Evolutionary conservation across 2,888 invertebrate species (phyloP).

Genomic region (Leptinotarsa haldemani): DNA sequence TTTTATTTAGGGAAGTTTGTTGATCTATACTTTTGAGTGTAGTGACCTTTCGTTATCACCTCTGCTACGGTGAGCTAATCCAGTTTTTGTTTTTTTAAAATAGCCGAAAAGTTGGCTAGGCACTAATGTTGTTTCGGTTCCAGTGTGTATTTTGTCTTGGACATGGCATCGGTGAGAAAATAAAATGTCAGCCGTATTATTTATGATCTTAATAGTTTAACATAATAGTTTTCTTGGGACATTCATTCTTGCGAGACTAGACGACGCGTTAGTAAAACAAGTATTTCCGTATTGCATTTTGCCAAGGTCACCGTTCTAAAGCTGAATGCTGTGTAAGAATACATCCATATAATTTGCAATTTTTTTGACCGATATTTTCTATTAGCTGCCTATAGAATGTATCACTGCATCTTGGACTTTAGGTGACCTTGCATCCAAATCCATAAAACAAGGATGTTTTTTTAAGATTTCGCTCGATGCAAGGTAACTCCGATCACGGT

Average conservation of each 20-base stretch:
- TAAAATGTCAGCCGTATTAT: constrained; percentile 13
- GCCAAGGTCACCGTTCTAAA: constrained; percentile 62
- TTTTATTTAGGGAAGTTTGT: constrained; percentile 44
- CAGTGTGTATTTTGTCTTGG: constrained; percentile 6
- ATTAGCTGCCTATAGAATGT: constrained; percentile 24
- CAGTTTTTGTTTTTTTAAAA: constrained; percentile 37
- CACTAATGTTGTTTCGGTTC: background rate
- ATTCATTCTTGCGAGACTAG: constrained; percentile 26
- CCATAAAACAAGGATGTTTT: constrained; percentile 45
- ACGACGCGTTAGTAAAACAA: constrained; percentile 33
- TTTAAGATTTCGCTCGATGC: constrained; percentile 40
- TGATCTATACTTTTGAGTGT: constrained; percentile 42
- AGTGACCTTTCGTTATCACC: constrained; percentile 38
- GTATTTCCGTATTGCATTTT: constrained; percentile 61
- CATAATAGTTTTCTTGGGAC: constrained; percentile 23
- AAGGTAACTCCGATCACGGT: constrained; percentile 53
- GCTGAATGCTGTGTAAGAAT: constrained; percentile 56
- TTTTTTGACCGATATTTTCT: constrained; percentile 35
- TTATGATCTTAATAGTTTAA: constrained; percentile 14
- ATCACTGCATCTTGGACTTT: constrained; percentile 36
- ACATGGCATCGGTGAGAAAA: constrained; percentile 10
- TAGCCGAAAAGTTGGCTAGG: constrained; percentile 9
- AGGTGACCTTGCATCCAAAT: constrained; percentile 41
- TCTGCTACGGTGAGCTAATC: constrained; percentile 36
- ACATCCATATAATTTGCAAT: constrained; percentile 31